These are phyloP conservation scores for Otus sunia DNA, from an alignment of 2,113 vertebrate species.

Conservation along the genomic window DNA sequence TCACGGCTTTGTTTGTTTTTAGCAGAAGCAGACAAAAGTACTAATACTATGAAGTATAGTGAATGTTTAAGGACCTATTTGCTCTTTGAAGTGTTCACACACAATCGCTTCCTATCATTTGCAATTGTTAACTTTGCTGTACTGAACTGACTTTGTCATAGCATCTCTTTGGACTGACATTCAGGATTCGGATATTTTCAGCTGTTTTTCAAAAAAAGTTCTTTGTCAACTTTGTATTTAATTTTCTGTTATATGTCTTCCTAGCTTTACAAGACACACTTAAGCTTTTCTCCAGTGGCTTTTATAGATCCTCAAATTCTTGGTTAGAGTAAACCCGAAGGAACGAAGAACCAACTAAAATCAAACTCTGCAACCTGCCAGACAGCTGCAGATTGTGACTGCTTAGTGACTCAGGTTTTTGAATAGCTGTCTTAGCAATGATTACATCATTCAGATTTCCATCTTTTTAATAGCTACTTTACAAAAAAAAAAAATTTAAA, in stretches of 20 bases:
- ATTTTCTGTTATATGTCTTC: neutral
- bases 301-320: neutral
- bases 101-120: neutral
- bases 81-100: neutral
- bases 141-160: neutral
- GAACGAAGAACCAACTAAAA: neutral
- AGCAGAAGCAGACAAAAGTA: neutral
- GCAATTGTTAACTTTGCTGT: neutral
- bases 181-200: neutral
- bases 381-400: neutral
- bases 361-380: neutral
- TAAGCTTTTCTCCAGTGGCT: neutral
- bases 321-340: neutral
- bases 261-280: neutral
- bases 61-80: neutral
- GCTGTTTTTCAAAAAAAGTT: neutral
- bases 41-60: neutral
- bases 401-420: constrained; percentile 21
- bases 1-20: neutral
- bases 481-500: neutral
- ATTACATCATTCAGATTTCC: neutral
- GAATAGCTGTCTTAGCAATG: neutral
- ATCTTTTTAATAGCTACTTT: constrained; percentile 10
- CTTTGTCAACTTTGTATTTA: neutral
- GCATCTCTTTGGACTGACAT: neutral